Conservation (phyloP, 2,888 invertebrate genomes). For the Euproctis similis region DNA sequence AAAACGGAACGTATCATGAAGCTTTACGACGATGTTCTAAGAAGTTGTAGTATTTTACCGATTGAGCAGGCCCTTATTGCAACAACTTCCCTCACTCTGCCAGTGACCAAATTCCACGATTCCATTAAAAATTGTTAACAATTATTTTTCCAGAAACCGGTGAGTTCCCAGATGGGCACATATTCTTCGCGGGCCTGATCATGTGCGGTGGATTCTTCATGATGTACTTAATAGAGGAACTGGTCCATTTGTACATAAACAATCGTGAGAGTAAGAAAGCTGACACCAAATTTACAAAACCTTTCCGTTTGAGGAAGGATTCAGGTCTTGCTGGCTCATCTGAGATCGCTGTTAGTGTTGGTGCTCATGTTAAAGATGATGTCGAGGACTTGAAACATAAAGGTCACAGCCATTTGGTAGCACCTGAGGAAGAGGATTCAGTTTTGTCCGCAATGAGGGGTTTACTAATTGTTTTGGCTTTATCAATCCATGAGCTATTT, state of each 20-base stretch:
- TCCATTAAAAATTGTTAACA: no score
- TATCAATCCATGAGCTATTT: conserved; percentile 86
- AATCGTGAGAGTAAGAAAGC: conserved; percentile 56
- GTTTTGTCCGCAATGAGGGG: conserved; percentile 78
- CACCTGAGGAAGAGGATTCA: conserved; percentile 40
- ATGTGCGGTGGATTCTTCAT: conserved; percentile 85
- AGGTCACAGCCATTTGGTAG: conserved; percentile 46
- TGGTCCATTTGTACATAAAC: conserved; percentile 82
- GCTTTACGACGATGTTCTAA: no score
- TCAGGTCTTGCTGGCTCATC: conserved; percentile 1
- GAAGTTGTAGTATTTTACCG: no score
- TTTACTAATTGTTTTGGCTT: conserved; percentile 85
- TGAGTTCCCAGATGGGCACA: conserved; percentile 69
- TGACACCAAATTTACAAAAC: conserved; percentile 43
- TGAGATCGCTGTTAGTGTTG: conserved; percentile 5
- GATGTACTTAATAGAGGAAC: conserved; percentile 86
- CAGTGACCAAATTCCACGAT: no score
- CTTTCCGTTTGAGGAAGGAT: conserved; percentile 49
- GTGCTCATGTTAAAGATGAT: conserved; percentile 27
- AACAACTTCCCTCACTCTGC: no score
- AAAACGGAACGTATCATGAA: no score
- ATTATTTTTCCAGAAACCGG: conserved; percentile 45
- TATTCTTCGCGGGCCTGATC: conserved; percentile 82
- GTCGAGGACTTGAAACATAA: conserved; percentile 20
- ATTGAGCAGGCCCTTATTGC: no score